Evolutionary conservation across 1,140 invertebrate genomes (phyloP), one percentile per base, ranked within the genome.

Genomic region (Drosophila bocqueti): DNA sequence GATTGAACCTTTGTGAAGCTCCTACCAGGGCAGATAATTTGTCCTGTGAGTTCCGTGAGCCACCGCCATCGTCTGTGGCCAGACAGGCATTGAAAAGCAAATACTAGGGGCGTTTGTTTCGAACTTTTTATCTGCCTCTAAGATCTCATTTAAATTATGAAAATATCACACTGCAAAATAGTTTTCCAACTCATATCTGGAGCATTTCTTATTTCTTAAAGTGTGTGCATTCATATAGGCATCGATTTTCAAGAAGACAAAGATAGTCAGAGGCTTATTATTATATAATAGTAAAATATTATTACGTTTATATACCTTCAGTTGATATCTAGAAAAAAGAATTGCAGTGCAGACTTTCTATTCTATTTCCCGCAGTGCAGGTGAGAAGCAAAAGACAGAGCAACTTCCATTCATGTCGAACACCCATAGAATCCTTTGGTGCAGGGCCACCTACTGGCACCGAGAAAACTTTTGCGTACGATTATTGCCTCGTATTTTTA

Each of bases 391-490:
- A 50, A 50, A 55, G 68, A 46, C 58, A 18, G 49, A 40, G 54
- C 34, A 71, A 65, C 31, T 61, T 57, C 10, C 47, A 69, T 52
- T 75, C 79, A 76, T 86, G 79, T 68, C 68, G 62, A 52, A 74
- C 34, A 29, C 42, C 38, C 63, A 75, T 86, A 72, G 61, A 69
- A 46, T 46, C 42, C 49, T 62, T 43, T 49, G 34, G 73, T 80
- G 54, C 60, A 43, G 59, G 60, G 77, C 72, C 36, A 66, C 63
- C 74, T 63, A 74, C 80, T 81, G 84, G 77, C 77, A 87, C 81
- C 45, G 58, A 60, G 46, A 9, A 61, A 77, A 77, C 46, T 59
- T 58, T 50, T 76, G 52, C 43, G 26, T 47, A 55, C 46, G 57
- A 54, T 76, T 79, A 82, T 79, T 49, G 52, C 24, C 55, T n/a